phyloP scores from a whole-genome alignment of 2,797 vertebrate species.

The Typhlichthys eigenmanni region DNA sequence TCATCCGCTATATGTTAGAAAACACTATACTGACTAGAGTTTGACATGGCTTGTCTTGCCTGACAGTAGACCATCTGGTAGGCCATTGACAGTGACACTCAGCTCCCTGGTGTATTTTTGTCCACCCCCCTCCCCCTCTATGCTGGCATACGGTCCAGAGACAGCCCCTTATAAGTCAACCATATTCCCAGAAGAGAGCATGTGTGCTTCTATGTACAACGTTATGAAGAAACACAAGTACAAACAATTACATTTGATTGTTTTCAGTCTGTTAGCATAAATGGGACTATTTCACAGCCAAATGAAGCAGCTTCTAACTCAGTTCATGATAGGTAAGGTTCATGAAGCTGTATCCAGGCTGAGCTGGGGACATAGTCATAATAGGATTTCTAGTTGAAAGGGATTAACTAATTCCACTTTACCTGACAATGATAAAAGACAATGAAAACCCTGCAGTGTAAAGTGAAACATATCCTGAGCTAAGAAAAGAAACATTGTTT shows the following conservation, averaged over 20 bases:
- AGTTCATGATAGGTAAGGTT: too few species aligned
- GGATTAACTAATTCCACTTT: not conserved
- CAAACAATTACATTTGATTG: constrained; percentile 17
- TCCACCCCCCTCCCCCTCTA: constrained; percentile 30
- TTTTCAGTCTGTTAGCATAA: not conserved
- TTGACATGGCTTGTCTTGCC: constrained; percentile 45
- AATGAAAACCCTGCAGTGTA: not conserved
- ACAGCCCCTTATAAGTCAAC: constrained; percentile 67
- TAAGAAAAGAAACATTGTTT: not conserved
- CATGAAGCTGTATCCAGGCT: too few species aligned
- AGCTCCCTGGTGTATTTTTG: constrained; percentile 72
- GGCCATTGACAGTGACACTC: constrained; percentile 33
- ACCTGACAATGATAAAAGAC: not conserved
- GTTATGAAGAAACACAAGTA: constrained; percentile 10
- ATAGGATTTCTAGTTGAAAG: not conserved
- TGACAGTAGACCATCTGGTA: constrained; percentile 48
- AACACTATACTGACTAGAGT: not conserved
- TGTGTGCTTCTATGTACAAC: constrained; percentile 27
- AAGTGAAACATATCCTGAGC: not conserved
- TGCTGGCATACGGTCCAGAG: constrained; percentile 29
- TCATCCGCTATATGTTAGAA: too few species aligned
- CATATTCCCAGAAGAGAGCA: constrained; percentile 64
- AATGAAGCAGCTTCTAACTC: too few species aligned
- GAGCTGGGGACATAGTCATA: not conserved
- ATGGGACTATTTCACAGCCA: not conserved